Conservation (phyloP, 2,113 vertebrate genomes). For the Pseudonaja textilis region DNA sequence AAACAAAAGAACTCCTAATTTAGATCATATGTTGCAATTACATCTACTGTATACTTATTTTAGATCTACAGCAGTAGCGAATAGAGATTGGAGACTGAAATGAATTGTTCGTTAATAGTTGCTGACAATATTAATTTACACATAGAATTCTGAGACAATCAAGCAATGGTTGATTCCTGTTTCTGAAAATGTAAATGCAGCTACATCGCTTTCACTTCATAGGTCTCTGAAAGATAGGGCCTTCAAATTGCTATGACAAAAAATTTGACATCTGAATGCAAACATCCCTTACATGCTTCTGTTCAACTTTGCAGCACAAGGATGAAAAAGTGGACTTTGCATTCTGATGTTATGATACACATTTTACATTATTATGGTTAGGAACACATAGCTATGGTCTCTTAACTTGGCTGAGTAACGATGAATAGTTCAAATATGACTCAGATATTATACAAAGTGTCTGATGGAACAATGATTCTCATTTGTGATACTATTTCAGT, state of each 20-base stretch:
- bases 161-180: background rate
- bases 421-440: background rate
- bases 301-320: background rate
- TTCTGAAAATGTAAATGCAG: background rate
- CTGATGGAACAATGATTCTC: background rate
- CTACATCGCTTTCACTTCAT: background rate
- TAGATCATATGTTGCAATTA: background rate
- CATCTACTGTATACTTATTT: background rate
- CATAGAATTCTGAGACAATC: background rate
- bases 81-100: background rate
- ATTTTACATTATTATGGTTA: background rate
- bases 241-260: background rate
- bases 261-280: background rate
- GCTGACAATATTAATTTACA: background rate
- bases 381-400: background rate
- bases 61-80: background rate
- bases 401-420: background rate
- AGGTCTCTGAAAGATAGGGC: background rate
- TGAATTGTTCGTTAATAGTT: background rate
- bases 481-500: background rate
- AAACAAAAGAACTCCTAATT: background rate
- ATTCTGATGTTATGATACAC: background rate
- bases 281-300: background rate
- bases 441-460: background rate
- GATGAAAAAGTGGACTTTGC: background rate